A percentile compares a stretch with the other conserved stretches of the same genome.
Evolutionary conservation across 2,113 vertebrate genomes (phyloP).

Genomic region (Chionodraco myersi): DNA sequence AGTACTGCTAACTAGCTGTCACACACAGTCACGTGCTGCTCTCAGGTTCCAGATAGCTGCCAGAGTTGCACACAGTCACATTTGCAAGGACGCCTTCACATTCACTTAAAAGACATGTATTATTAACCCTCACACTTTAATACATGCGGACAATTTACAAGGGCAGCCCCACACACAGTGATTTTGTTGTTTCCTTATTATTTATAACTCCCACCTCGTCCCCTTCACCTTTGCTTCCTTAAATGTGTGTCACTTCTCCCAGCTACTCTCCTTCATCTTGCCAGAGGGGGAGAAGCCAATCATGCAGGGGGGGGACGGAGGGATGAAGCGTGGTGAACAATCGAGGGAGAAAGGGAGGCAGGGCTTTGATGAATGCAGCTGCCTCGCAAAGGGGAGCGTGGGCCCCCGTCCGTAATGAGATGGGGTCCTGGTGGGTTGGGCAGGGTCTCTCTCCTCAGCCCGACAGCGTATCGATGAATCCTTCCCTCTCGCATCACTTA

Average conservation of each 20-base stretch:
- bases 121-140: slow-evolving; percentile 22
- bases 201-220: slow-evolving; percentile 22
- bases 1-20: slow-evolving; percentile 36
- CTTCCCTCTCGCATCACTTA: slow-evolving; percentile 57
- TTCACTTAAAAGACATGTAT: slow-evolving; percentile 31
- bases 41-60: slow-evolving; percentile 29
- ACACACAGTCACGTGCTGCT: slow-evolving; percentile 13
- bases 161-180: neutral
- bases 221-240: slow-evolving; percentile 33
- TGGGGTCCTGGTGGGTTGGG: slow-evolving; percentile 70
- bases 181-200: slow-evolving; percentile 45
- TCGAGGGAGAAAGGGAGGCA: slow-evolving; percentile 39
- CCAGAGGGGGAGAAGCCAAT: slow-evolving; percentile 46
- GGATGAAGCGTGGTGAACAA: slow-evolving; percentile 31
- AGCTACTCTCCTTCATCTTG: slow-evolving; percentile 62
- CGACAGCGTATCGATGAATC: slow-evolving; percentile 75
- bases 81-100: slow-evolving; percentile 60
- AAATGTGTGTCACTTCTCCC: slow-evolving; percentile 63
- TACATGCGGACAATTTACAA: slow-evolving; percentile 14
- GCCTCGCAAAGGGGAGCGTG: slow-evolving; percentile 52
- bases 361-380: slow-evolving; percentile 70
- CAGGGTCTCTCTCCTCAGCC: slow-evolving; percentile 61
- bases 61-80: slow-evolving; percentile 9
- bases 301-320: slow-evolving; percentile 36
- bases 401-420: slow-evolving; percentile 68